Conservation (phyloP, 2,797 vertebrate species). For the Pipistrellus nathusii region DNA sequence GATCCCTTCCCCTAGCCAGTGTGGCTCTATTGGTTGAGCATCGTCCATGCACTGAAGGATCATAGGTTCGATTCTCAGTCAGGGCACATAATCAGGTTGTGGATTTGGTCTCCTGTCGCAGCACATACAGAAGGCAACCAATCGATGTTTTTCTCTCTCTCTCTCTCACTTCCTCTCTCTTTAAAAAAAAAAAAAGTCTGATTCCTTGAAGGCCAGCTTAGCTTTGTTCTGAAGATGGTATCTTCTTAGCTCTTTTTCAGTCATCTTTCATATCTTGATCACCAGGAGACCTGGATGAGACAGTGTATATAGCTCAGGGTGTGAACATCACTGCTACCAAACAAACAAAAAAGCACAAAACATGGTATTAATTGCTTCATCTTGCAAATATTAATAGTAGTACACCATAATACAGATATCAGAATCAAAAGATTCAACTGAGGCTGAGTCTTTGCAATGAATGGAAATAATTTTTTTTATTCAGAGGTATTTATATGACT, state of each 20-base stretch:
- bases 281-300: not conserved
- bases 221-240: not conserved
- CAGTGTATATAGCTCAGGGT: not conserved
- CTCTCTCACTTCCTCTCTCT: too few relatives aligned
- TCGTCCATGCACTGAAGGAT: too few relatives aligned
- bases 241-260: not conserved
- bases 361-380: constrained; percentile 33
- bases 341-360: not conserved
- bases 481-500: not conserved
- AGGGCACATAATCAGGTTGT: too few relatives aligned
- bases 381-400: not conserved
- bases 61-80: too few relatives aligned
- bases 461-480: not conserved
- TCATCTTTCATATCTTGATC: constrained; percentile 1
- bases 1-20: not conserved
- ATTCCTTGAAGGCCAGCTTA: constrained; percentile 31
- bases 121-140: too few relatives aligned
- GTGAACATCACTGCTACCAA: not conserved
- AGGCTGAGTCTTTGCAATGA: not conserved
- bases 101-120: too few relatives aligned
- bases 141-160: too few relatives aligned
- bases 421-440: not conserved
- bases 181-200: not conserved
- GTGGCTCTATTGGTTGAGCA: too few relatives aligned
- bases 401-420: not conserved